Conservation (phyloP, 2,888 invertebrate genomes). For the Brachyptera putata region DNA sequence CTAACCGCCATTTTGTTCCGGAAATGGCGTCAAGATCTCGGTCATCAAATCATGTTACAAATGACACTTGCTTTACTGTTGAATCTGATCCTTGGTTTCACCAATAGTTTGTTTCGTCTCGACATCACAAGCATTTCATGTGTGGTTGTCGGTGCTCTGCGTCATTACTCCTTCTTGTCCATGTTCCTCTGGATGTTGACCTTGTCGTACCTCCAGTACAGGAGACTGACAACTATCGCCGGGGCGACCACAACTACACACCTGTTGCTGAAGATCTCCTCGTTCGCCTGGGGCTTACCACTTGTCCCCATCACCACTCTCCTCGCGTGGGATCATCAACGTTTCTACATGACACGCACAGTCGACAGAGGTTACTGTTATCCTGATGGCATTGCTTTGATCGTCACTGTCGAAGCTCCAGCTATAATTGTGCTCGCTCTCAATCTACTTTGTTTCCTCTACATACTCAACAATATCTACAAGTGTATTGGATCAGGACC, state of each 20-base stretch:
- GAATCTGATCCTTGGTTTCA: too few relatives aligned
- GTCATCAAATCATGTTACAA: too few relatives aligned
- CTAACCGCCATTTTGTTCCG: neutral
- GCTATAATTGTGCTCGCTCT: neutral
- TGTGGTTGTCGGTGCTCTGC: conserved; percentile 54
- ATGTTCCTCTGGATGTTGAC: conserved; percentile 71
- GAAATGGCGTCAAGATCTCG: neutral
- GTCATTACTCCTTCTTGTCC: conserved; percentile 64
- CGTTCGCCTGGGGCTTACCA: conserved; percentile 61
- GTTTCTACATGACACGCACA: too few relatives aligned
- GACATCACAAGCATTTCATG: too few relatives aligned
- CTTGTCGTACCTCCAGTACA: conserved; percentile 62
- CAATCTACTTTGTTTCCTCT: neutral
- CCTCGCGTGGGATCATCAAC: neutral
- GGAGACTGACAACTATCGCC: conserved; percentile 62
- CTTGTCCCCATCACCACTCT: conserved; percentile 48
- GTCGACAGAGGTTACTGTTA: too few relatives aligned
- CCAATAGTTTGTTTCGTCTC: too few relatives aligned
- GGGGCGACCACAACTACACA: conserved; percentile 55
- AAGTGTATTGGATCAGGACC: neutral
- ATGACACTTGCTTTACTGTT: too few relatives aligned
- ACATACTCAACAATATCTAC: neutral
- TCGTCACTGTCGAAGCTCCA: neutral
- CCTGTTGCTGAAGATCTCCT: conserved; percentile 59
- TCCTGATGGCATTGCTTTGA: too few relatives aligned